Evolutionary conservation across 2,113 vertebrate genomes (phyloP), one percentile per base, ranked within the genome.

Genomic region (Hyperoodon ampullatus): DNA sequence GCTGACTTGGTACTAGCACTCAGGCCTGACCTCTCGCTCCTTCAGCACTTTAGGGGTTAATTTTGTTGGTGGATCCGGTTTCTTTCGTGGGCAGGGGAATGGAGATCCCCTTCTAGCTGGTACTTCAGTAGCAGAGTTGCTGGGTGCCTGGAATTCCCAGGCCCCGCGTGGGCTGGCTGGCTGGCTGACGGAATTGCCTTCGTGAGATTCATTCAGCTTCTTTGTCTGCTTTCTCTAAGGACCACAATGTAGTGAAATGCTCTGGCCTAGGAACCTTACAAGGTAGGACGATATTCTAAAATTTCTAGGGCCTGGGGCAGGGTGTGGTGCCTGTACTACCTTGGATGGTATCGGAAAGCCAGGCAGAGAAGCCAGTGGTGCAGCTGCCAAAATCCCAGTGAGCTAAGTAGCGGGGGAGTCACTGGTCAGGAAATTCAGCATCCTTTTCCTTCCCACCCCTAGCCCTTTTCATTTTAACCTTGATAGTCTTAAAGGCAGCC

Each of bases 11-110:
- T 97, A 96, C 94, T 86, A 80, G 97, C 98, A 60, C 90, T 92
- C 74, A 50, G 97, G 66, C 95, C 95, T 98, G 98, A 98, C 98
- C 98, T 98, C 98, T 93, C 30, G 0, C 83, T 98, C 96, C 84
- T 97, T 88, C 98, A 95, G 99, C 98, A 98, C 98, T 98, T 98
- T 90, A 98, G 98, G 98, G 99, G 99, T 99, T 99, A 99, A 99
- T 98, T 98, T 97, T 97, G 93, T 98, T 95, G 97, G 98, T 96
- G 98, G 98, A 98, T 99, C 98, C 78, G 96, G 98, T 99, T 99
- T 98, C 99, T 98, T 98, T 98, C 82, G 92, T 84, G 98, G 98
- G 98, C 98, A 97, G 98, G 98, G 97, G 98, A 80, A 98, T 94
- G 97, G 98, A 97, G 98, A 98, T 98, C 98, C 97, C 97, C 96